phyloP scores from a whole-genome alignment of 2,113 vertebrate genomes.

The Caloenas nicobarica region DNA sequence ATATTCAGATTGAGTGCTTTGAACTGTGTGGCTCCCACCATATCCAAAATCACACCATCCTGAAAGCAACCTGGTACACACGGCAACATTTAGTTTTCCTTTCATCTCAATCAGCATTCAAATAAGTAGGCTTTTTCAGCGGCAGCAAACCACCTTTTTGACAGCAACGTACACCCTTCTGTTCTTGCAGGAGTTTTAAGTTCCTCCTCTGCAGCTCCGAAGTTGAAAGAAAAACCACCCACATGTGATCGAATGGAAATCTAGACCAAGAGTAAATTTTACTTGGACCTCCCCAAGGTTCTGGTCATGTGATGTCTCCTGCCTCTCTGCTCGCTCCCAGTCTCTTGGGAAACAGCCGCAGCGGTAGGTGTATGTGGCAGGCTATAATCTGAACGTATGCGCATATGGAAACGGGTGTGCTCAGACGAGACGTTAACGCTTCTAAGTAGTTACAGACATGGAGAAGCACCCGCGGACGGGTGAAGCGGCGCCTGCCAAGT shows the following conservation, averaged over 20 bases:
- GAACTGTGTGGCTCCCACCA: background rate
- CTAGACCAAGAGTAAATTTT: background rate
- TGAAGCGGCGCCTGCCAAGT: background rate
- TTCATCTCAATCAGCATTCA: background rate
- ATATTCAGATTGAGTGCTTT: background rate
- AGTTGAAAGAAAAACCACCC: background rate
- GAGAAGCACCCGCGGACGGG: fast-evolving
- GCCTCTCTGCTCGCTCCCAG: background rate
- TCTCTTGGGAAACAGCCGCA: background rate
- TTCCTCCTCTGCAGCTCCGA: background rate
- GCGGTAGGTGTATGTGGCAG: background rate
- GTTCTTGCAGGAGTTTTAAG: background rate
- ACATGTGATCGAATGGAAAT: background rate
- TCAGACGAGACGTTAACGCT: background rate
- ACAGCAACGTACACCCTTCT: fast-evolving
- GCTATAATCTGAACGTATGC: background rate
- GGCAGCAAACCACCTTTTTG: background rate
- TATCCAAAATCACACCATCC: background rate
- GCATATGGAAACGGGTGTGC: background rate
- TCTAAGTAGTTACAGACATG: background rate
- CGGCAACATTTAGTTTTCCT: background rate
- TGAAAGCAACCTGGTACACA: background rate
- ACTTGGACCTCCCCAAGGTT: background rate
- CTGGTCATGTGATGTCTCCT: background rate
- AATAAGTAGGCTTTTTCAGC: background rate